Base-by-base conservation (phyloP, 2,113 vertebrate species). In the Promerops cafer region DNA sequence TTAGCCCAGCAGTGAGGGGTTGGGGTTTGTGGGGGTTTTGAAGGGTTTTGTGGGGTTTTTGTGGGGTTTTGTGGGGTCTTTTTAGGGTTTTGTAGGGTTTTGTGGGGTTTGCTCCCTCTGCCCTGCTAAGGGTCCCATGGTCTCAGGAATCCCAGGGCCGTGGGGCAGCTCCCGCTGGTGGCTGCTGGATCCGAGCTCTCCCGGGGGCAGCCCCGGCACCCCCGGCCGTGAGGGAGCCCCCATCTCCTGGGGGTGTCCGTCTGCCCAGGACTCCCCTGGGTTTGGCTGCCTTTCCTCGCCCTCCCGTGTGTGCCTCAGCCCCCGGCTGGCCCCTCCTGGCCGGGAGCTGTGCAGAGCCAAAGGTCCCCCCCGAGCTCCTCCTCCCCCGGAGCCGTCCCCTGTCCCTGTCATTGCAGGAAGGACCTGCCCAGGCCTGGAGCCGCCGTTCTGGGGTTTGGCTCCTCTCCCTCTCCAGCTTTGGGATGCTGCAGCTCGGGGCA, bases 71-170 rank as follows among this genome's bases (percentile, higher is more conserved):
- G 16, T 35, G 2, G 24, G 6, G 8, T 11, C 19, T 69, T n/a
- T n/a, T n/a, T n/a, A n/a, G n/a, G n/a, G n/a, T n/a, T n/a, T 22
- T 63, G 20, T 22, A 3, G 45, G 3, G 1, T 49, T 68, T 24
- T 28, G 18, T 6, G 4, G 1, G 5, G 20, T 37, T 71, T 6
- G 1, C 27, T 45, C 28, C 26, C 65, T 39, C 39, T 35, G 16
- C 2, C 15, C 61, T 11, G 10, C 45, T 19, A 1, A 6, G 30
- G 0, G 0, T 28, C 21, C 26, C 3, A 0, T 0, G 1, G 33
- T 30, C 74, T 44, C 2, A 4, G 12, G 37, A 31, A 24, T n/a
- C 59, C 23, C 52, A 16, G 2, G 10, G 18, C 18, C 45, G 1
- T 0, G 14, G 59, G 28, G 39, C 35, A 49, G 42, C 21, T 69